Conservation (phyloP, 1,140 invertebrate genomes). For the Pachypeltis micranthus region DNA sequence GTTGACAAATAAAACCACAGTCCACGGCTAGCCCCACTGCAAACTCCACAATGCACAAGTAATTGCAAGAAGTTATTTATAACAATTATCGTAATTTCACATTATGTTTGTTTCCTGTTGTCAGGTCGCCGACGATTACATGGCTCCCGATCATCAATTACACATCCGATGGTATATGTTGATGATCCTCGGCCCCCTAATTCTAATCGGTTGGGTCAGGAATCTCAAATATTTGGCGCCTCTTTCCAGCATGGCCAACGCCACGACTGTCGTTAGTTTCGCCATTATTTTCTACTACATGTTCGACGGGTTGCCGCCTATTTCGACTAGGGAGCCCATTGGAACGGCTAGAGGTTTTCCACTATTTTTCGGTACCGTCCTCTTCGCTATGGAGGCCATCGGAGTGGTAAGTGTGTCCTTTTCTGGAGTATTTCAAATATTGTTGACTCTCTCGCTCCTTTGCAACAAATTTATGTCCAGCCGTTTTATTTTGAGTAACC, state of each 20-base stretch:
- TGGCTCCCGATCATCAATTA: constrained; percentile 27
- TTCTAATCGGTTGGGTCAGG: constrained; percentile 55
- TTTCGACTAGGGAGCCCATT: constrained; percentile 33
- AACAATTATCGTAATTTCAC: no score
- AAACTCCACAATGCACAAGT: no score
- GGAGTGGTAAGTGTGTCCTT: constrained; percentile 57
- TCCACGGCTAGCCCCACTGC: no score
- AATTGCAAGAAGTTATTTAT: no score
- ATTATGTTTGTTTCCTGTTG: no score
- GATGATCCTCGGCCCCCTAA: constrained; percentile 48
- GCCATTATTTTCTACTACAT: constrained; percentile 57
- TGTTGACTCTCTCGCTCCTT: no score
- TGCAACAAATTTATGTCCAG: no score
- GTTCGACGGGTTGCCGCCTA: constrained; percentile 44
- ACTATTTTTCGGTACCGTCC: constrained; percentile 50
- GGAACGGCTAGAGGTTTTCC: constrained; percentile 41
- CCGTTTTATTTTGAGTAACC: no score
- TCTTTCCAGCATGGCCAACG: constrained; percentile 61
- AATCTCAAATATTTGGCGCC: constrained; percentile 62
- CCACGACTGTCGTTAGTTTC: constrained; percentile 48
- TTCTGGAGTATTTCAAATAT: no score
- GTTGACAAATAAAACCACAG: no score
- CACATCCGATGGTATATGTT: constrained; percentile 42
- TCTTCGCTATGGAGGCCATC: constrained; percentile 54
- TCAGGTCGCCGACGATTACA: constrained; percentile 42